Evolutionary conservation across 2,797 vertebrate genomes (phyloP), one percentile per base, ranked within the genome.

Genomic region (Rhinella marina): DNA sequence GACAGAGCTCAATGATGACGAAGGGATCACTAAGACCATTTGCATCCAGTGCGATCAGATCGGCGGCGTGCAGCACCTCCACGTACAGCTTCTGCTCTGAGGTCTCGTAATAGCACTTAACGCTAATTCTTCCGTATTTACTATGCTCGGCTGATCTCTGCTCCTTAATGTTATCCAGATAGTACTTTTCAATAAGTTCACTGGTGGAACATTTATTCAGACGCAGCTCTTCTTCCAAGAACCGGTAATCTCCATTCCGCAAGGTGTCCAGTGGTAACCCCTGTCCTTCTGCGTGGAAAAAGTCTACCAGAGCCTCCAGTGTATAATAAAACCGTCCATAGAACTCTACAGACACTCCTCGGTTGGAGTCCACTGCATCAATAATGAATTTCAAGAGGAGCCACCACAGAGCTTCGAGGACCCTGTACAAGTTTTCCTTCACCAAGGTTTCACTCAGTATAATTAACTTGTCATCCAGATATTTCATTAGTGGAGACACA

Each of bases 1-100:
- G 97, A 88, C 96, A 96, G 68, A 98, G 94, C 91, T 98, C 96
- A 92, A 98, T 94, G 0, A 98, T 97, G 91, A 98, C 96, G 48
- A 98, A 98, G 0, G 97, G 97, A 90, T 98, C 97, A 2, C 97
- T 98, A 50, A 98, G 94, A 73, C 97, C 97, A 0, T 98, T 98
- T 68, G 97, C 94, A 73, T 98, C 97, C 90, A 98, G 92, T 1
- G 97, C 96, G 0, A 96, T 96, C 84, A 98, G 95, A 88, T 98
- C 97, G 0, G 97, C 96, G 0, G 96, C 97, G 0, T 97, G 97
- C 76, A 98, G 92, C 23, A 98, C 96, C 92, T 97, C 97, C 91
- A 98, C 97, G 0, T 94, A 96, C 86, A 98, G 95, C 83, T 96
- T 94, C 93, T 97, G 97, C 88, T 98, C 97, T 0, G 96, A 94